Evolutionary conservation across 2,113 vertebrate species (phyloP), one percentile per base, ranked within the genome.

Genomic region (Crotophaga sulcirostris): DNA sequence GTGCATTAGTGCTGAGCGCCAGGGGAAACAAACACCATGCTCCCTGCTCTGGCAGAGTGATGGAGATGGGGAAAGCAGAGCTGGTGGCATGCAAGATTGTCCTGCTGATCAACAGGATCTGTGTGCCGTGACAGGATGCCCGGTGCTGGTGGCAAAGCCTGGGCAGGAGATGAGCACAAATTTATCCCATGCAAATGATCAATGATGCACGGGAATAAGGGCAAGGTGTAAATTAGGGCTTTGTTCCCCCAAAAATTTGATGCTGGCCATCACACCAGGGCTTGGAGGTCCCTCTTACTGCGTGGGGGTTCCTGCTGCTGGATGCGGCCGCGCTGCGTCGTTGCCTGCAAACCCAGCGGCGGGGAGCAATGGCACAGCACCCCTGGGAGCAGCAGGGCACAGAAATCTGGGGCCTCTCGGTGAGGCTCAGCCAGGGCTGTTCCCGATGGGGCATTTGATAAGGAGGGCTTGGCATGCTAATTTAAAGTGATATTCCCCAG

Each of bases 151-250:
- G 88, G 75, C 83, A 79, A 13, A 91, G 40, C 60, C 79, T 2
- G 31, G 34, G 44, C 44, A 24, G 29, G 56, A 59, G 16, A 45
- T 3, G 45, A 45, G 25, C 6, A 40, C 0, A 16, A 5, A 24
- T 72, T 44, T 5, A 47, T 15, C 21, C 66, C 79, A 2, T 1
- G 38, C 47, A 44, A 62, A 63, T 5, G 36, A 17, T 1, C 23
- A 56, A 4, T 0, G 5, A 42, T 0, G 8, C 26, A 6, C 0
- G 44, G 54, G 45, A 13, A 28, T 1, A 10, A 64, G 52, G 38
- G 47, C 31, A 17, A 59, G 21, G 51, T 25, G 62, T 7, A 19
- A 73, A 62, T 31, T 5, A 6, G 31, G 80, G 51, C 2, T 77
- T 74, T 3, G 3, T 3, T 40, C 1, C 16, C 59, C 54, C 1